Evolutionary conservation across 2,113 vertebrate species (phyloP), one percentile per base, ranked within the genome.

Genomic region (Corynorhinus townsendii): DNA sequence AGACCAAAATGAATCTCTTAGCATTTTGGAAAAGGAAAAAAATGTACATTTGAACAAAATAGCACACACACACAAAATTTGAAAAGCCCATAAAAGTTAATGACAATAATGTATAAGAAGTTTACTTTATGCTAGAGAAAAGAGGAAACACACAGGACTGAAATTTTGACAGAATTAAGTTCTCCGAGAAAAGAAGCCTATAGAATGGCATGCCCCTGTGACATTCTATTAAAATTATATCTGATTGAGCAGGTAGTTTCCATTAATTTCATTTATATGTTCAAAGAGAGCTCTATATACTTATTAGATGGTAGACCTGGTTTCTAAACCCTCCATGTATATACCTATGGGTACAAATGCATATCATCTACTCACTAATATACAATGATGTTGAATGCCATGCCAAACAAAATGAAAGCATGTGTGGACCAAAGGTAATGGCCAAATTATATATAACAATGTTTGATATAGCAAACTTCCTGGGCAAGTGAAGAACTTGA

Each of bases 21-120:
- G 45, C 6, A 71, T 80, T 95, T 97, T 90, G 52, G 22, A 72
- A 90, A 56, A 66, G 45, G 38, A 90, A 81, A 85, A 80, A 35
- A 80, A 45, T 33, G 33, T n/a, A 85, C 4, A 84, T 1, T 8
- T 52, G 28, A 82, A 35, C 30, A 85, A 82, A 86, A 64, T 79
- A 40, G 38, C 62, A 47, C n/a, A 91, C 26, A 69, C 7, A 79
- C 19, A 66, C 6, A 69, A 38, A 76, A 30, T 81, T 45, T 89
- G 52, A 86, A 35, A 76, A 19, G 7, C 4, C 5, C 9, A 80
- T 52, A 20, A 80, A 93, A 19, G 9, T 92, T 80, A 80, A 79
- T 68, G 26, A 52, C 75, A 35, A 69, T 82, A n/a, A 26, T 90
- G 40, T 91, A 33, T 54, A 45, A 73, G 33, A 75, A 38, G 28